A percentile compares a stretch with the other conserved stretches of the same genome.
Evolutionary conservation across 1,140 invertebrate genomes (phyloP).

Genomic region (Hermatobates lingyangjiaoensis): DNA sequence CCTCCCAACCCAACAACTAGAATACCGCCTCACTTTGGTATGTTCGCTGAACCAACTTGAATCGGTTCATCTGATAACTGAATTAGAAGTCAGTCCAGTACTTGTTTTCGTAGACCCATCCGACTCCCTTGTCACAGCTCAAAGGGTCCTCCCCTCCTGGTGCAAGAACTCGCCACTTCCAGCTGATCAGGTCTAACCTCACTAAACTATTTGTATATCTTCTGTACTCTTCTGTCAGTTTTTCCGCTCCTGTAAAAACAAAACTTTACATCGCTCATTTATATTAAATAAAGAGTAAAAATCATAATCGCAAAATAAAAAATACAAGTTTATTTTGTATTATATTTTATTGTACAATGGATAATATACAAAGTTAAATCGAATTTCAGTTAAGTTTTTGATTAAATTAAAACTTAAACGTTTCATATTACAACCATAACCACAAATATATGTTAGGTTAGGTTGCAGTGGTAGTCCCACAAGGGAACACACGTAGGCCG

Average conservation of each 20-base stretch:
- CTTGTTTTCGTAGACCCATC: conserved; percentile 25
- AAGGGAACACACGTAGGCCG: too few relatives aligned
- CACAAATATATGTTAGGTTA: too few relatives aligned
- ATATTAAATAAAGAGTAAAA: not conserved
- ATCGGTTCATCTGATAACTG: too few relatives aligned
- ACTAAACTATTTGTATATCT: conserved; percentile 17
- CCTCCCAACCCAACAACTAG: too few relatives aligned
- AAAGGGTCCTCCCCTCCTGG: conserved; percentile 19
- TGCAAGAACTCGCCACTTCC: conserved; percentile 20
- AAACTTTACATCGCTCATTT: not conserved
- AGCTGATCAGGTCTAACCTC: conserved; percentile 21
- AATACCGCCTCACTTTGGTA: too few relatives aligned
- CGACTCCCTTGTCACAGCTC: conserved; percentile 26
- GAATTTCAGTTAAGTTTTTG: not conserved
- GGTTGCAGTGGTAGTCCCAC: too few relatives aligned
- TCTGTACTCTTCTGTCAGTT: conserved; percentile 3
- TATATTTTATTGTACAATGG: not conserved
- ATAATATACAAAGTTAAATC: not conserved
- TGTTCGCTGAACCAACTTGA: too few relatives aligned
- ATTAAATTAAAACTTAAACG: not conserved
- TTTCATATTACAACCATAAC: not conserved
- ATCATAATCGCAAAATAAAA: not conserved
- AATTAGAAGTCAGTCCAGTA: too few relatives aligned
- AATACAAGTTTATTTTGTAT: not conserved
- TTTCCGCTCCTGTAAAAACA: conserved; percentile 9